Evolutionary conservation across 1,140 invertebrate genomes (phyloP), one percentile per base, ranked within the genome.

Genomic region (Glossosoma conforme): DNA sequence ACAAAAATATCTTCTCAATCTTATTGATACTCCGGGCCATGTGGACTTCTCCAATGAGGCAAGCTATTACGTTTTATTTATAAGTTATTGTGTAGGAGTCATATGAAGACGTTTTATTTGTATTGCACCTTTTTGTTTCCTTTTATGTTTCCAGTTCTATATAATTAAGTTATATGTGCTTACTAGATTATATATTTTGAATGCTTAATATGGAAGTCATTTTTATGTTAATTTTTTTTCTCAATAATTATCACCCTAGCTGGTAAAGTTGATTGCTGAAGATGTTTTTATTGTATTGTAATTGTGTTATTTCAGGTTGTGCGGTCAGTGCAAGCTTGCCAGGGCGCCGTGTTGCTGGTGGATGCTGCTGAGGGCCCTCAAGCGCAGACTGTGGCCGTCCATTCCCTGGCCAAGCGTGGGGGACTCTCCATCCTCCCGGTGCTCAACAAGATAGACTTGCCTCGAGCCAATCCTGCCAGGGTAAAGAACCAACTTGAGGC

Each of bases 31-130:
- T 14, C 96, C 96, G 21, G 97, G 97, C 18, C 97, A 99, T 80
- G 95, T 98, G 9, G 97, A 99, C 70, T 99, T 99, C 74, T 85
- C 89, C 3, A 97, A 92, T 75, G 96, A 99, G 80, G 96, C 98
- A 61, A 60, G 36, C 52, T 18, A 18, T 45, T 37, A 51, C n/a
- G n/a, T n/a, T n/a, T n/a, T n/a, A n/a, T n/a, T n/a, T n/a, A n/a
- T n/a, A n/a, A n/a, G n/a, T n/a, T n/a, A n/a, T n/a, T n/a, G n/a
- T n/a, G n/a, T n/a, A n/a, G n/a, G n/a, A n/a, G n/a, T n/a, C n/a
- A n/a, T n/a, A n/a, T n/a, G n/a, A n/a, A n/a, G n/a, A n/a, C n/a
- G n/a, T n/a, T n/a, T n/a, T n/a, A n/a, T n/a, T n/a, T n/a, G n/a
- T n/a, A n/a, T n/a, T n/a, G n/a, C n/a, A n/a, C n/a, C n/a, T n/a